These are phyloP conservation scores for Nothocercus nigrocapillus DNA, from an alignment of 2,113 vertebrate genomes.

Conservation along the genomic window DNA sequence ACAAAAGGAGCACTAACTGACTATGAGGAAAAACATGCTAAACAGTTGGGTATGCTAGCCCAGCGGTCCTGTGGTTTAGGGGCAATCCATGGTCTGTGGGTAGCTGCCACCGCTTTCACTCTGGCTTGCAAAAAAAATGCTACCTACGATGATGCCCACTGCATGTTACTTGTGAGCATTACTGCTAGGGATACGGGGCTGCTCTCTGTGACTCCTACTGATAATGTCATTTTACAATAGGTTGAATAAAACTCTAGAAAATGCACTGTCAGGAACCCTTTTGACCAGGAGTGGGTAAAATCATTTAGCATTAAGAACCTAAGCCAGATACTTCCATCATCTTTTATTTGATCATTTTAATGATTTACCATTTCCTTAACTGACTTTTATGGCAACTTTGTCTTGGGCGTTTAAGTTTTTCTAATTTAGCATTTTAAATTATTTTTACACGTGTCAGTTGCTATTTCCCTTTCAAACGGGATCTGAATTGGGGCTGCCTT, in stretches of 20 bases:
- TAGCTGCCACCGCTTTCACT: neutral
- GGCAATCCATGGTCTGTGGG: accelerated
- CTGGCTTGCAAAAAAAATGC: neutral
- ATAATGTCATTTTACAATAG: neutral
- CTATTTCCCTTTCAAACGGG: neutral
- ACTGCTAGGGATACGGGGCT: neutral
- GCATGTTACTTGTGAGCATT: neutral
- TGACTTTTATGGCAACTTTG: slow-evolving; percentile 12
- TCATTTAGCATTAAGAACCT: slow-evolving; percentile 12
- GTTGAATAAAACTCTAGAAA: neutral
- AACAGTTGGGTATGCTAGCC: accelerated
- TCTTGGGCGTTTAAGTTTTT: neutral
- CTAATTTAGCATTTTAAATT: neutral
- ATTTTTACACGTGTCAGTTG: neutral
- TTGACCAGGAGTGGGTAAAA: neutral
- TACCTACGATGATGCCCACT: neutral
- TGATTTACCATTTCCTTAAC: slow-evolving; percentile 35
- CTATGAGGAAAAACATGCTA: neutral
- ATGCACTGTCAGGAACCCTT: neutral
- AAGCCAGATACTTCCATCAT: slow-evolving; percentile 14
- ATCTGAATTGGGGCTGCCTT: neutral
- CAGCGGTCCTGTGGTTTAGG: accelerated
- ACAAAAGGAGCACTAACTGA: neutral
- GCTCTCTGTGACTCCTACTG: neutral
- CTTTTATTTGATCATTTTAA: slow-evolving; percentile 49